Percentiles rank a stretch among this genome's conserved stretches.
Evolutionary conservation across 1,140 invertebrate genomes (phyloP).

Genomic region (Parasteatoda tepidariorum): DNA sequence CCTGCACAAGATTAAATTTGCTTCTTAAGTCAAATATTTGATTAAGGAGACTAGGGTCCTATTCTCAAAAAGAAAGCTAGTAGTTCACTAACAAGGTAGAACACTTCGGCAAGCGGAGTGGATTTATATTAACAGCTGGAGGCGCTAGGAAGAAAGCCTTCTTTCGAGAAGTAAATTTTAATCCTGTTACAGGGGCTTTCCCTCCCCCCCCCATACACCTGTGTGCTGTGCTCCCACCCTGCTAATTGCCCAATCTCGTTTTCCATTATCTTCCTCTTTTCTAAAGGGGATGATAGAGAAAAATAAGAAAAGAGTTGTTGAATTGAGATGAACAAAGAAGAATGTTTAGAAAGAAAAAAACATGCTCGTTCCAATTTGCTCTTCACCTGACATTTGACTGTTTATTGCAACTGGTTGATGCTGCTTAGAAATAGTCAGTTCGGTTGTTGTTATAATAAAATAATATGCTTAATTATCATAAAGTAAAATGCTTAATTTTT

Average conservation of each 20-base stretch:
- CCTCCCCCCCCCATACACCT: background rate
- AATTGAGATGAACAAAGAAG: no score
- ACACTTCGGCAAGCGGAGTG: slow-evolving; percentile 38
- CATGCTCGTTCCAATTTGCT: no score
- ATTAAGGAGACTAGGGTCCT: slow-evolving; percentile 27
- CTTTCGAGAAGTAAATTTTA: slow-evolving; percentile 54
- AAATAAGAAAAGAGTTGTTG: no score
- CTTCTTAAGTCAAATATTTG: slow-evolving; percentile 61
- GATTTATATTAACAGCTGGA: slow-evolving; percentile 58
- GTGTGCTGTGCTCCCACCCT: slow-evolving; percentile 38
- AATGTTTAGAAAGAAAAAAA: no score
- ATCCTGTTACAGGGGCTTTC: slow-evolving; percentile 40
- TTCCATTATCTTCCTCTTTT: slow-evolving; percentile 54
- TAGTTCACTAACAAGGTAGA: slow-evolving; percentile 32
- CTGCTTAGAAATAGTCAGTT: no score
- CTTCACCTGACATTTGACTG: no score
- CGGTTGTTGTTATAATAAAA: no score
- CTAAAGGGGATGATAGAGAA: no score
- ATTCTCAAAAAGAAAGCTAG: slow-evolving; percentile 42
- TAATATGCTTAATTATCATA: no score
- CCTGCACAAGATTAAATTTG: slow-evolving; percentile 54
- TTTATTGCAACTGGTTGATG: no score
- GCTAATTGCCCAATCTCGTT: slow-evolving; percentile 59
- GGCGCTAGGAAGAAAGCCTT: slow-evolving; percentile 9
- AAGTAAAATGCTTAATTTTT: no score